Conservation (phyloP, 2,797 vertebrate species). For the Nyctibius grandis region DNA sequence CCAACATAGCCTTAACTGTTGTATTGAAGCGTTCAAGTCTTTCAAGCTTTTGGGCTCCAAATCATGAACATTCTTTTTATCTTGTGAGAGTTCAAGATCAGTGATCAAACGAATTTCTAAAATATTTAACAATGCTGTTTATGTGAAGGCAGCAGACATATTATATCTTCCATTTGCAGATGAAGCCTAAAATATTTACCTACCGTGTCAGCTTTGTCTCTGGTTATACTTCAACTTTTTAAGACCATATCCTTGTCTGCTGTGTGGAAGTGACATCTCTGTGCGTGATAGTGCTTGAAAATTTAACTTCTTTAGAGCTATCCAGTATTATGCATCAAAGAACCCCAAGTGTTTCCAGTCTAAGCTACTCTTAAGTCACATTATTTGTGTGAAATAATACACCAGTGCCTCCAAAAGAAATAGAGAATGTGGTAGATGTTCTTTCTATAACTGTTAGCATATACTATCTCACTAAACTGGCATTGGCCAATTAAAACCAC, state of each 20-base stretch:
- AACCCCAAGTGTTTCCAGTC: not conserved
- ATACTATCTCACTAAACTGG: not conserved
- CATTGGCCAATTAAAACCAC: not conserved
- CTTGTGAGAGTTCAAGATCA: not conserved
- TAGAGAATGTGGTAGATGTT: not conserved
- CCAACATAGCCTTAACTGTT: not conserved
- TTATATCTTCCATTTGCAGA: not conserved
- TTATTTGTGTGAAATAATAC: not conserved
- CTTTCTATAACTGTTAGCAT: not conserved
- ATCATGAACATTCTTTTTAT: not conserved
- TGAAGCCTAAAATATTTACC: not conserved
- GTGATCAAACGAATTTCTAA: slow-evolving; percentile 11
- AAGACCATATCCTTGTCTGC: not conserved
- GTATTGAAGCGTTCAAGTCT: not conserved
- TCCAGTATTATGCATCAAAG: not conserved
- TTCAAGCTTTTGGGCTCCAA: not conserved
- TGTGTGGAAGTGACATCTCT: not conserved
- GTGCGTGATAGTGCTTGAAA: not conserved
- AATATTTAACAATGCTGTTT: not conserved
- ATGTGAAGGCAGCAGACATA: not conserved
- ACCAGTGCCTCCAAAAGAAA: not conserved
- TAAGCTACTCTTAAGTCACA: not conserved
- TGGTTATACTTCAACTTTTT: not conserved
- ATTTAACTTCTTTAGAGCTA: not conserved
- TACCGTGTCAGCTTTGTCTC: not conserved